Evolutionary conservation across 2,888 invertebrate genomes (phyloP), one percentile per base, ranked within the genome.

Genomic region (Seira ritae): DNA sequence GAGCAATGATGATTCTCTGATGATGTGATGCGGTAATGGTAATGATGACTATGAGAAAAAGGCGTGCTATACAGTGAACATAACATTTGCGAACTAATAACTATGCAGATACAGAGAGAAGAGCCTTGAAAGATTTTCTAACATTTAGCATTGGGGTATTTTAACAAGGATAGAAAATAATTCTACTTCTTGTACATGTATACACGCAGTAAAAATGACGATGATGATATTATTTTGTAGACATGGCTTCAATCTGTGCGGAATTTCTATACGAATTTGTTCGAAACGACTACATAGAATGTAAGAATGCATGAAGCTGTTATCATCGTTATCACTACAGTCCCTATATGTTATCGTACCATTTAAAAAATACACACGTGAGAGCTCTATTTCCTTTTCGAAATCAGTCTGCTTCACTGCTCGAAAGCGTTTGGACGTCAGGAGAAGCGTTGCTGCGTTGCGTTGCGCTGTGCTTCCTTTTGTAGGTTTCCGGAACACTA

Each of bases 81-180:
- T 12, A 12, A 8, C 42, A 17, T 68, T 12, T 68, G 15, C 23
- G 70, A 20, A 50, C 17, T 37, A 31, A 42, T 12, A 31, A 19
- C 15, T 12, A 67, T 15, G 24, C 31, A 31, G 24, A n/a, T 19
- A 10, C n/a, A 17, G 66, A 68, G 10, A 17, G 24, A 22, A 75
- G 74, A 69, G 46, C 69, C 77, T 77, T 69, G 70, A 81, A 72
- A 31, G 22, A 65, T 81, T 81, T 31, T 31, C 71, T 76, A 50
- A 70, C 46, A 20, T 31, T 31, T 8, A n/a, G n/a, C 31, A 31
- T 31, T 31, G 31, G 31, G 8, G 2, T 31, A 31, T 31, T 31
- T 2, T 2, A 31, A 2, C 31, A 31, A 31, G n/a, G n/a, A n/a
- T n/a, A n/a, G n/a, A n/a, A n/a, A n/a, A n/a, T n/a, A n/a, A n/a